These are phyloP conservation scores for Hemicordylus capensis DNA, from an alignment of 2,113 vertebrate species.

Conservation along the genomic window DNA sequence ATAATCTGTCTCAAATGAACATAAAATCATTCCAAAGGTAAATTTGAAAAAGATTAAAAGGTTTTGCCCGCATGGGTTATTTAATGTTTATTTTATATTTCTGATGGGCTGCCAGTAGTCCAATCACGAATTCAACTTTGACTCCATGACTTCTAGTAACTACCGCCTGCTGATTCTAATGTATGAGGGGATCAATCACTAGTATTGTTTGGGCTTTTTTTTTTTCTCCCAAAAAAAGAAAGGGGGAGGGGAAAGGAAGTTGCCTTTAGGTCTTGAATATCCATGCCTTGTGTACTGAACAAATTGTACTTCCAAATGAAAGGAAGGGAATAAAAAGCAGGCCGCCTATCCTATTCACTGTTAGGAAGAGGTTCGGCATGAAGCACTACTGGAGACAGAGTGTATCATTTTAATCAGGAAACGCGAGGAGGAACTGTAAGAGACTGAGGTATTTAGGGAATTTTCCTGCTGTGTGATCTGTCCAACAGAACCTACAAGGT, in stretches of 20 bases:
- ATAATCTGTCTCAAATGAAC: slow-evolving; percentile 29
- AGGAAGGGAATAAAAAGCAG: slow-evolving; percentile 16
- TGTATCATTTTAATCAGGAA: slow-evolving; percentile 27
- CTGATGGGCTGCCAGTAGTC: slow-evolving; percentile 32
- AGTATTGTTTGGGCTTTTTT: not conserved
- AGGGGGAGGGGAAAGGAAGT: slow-evolving; percentile 21
- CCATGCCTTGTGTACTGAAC: slow-evolving; percentile 18
- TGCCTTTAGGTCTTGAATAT: slow-evolving; percentile 21
- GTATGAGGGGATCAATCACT: slow-evolving; percentile 45
- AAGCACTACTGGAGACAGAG: slow-evolving; percentile 27
- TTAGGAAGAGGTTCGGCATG: slow-evolving; percentile 19
- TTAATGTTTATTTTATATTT: slow-evolving; percentile 43
- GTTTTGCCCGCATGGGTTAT: not conserved
- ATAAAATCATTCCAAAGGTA: slow-evolving; percentile 35
- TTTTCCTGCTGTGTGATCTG: slow-evolving; percentile 23
- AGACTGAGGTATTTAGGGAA: fast-evolving
- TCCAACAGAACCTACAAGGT: slow-evolving; percentile 22
- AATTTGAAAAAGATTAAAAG: slow-evolving; percentile 31
- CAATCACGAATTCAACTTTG: slow-evolving; percentile 37
- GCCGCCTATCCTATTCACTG: not conserved
- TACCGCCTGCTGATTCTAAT: slow-evolving; percentile 52
- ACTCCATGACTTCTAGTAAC: slow-evolving; percentile 37
- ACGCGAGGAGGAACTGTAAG: not conserved
- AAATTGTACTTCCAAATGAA: slow-evolving; percentile 14
- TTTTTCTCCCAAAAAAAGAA: not conserved